Base-by-base conservation (phyloP, 2,888 invertebrate species). In the Melanotus villosus region DNA sequence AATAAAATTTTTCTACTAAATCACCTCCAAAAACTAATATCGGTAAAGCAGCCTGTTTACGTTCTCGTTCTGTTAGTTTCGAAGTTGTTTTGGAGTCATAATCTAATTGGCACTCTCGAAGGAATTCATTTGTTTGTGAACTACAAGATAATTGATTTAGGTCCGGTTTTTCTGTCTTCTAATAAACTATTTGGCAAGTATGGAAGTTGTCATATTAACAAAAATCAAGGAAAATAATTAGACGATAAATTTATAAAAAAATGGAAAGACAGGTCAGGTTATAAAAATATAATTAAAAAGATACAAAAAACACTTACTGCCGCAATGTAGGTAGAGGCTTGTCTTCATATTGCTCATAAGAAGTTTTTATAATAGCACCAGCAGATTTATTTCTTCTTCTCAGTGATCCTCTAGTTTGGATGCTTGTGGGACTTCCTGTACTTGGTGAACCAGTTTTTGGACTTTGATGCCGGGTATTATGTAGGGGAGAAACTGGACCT, bases 1-100 rank as follows among this genome's bases (percentile, higher is more conserved):
- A 95, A 84, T 94, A 96, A 83, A 95, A 94, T 80, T 94, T 93
- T 83, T 96, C 96, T 1, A 96, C 97, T 86, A 97, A 84, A 58
- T 94, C 92, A 84, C 92, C 92, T 66, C 97, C 97, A 85, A 97
- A 97, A 41, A 97, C 94, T 62, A 96, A 88, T 79, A 97, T 96
- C 0, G 97, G 95, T 68, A 96, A 84, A 0, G 96, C 94, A 0
- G 97, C 97, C 83, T 97, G 93, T 79, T 95, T 93, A 78, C 93
- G 89, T 82, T 95, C 95, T 59, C 94, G 86, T 79, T 95, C 95
- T 68, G 93, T 94, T 59, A 93, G 79, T 84, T 87, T 86, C 75
- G 90, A 87, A 75, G 87, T 80, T 79, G 85, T 78, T 82, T 89
- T 88, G 54, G 86, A 83, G 71, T 89, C 89, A 0, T 85, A 85